Base-by-base conservation (phyloP, 2,113 vertebrate species). In the Urocitellus parryii region DNA sequence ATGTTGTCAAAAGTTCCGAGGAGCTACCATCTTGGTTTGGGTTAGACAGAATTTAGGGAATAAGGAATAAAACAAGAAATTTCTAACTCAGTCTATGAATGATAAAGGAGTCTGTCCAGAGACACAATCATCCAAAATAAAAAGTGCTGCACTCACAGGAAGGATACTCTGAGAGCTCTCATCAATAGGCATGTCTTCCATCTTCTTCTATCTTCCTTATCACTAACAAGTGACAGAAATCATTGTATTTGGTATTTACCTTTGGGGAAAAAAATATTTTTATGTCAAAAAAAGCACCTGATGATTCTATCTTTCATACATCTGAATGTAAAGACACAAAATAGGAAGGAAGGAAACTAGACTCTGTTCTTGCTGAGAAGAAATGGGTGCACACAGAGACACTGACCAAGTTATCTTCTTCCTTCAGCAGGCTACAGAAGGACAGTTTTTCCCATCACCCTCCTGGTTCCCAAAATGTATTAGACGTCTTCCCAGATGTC, bases 231-330 rank as follows among this genome's bases (percentile, higher is more conserved):
- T 61, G 32, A 12, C 45, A 91, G 86, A 90, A 94, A 88, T 86
- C 29, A 45, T 37, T 88, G 42, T 48, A 37, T 39, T 95, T 56
- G 63, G 4, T 80, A 70, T 96, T 83, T 94, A 95, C 95, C 90
- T 93, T 72, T 88, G 70, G 73, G 81, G 51, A 3, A 0, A 3
- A 0, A 61, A 81, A 92, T 96, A 39, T 87, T 93, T 79, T 77
- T 77, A 56, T 79, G 53, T 82, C 94, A 90, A 97, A 96, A 51
- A 51, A 82, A 88, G 82, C 53, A 82, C 74, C 90, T 95, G 45
- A 53, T 78, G 77, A 92, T 82, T 88, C 85, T 88, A 78, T 76
- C 67, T 93, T 77, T 77, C 81, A 88, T 73, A 88, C 68, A 95
- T 92, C 61, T 92, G 29, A 90, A 63, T 82, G 53, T 74, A 82